phyloP scores from a whole-genome alignment of 2,113 vertebrate species.

The Nycticebus coucang region DNA sequence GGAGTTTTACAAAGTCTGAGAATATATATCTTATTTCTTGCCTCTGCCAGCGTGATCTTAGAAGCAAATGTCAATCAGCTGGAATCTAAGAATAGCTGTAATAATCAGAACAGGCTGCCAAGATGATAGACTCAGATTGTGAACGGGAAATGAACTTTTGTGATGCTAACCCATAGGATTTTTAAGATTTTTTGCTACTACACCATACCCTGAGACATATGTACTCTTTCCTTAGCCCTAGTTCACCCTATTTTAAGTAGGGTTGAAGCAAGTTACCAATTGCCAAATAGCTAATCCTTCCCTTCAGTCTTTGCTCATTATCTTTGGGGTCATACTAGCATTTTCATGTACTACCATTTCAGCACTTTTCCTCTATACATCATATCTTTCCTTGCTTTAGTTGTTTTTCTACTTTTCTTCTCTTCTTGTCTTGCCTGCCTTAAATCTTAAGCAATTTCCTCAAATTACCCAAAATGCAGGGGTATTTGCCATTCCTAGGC shows the following conservation, averaged over 20 bases:
- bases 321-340: neutral
- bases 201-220: neutral
- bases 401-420: neutral
- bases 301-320: neutral
- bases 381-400: neutral
- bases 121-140: neutral
- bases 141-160: neutral
- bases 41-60: neutral
- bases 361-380: neutral
- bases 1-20: conserved; percentile 1
- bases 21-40: neutral
- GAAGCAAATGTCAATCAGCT: neutral
- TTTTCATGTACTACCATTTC: neutral
- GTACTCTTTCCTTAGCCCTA: neutral
- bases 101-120: neutral
- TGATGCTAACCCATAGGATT: neutral
- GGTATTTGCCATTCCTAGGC: neutral
- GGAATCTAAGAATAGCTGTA: neutral
- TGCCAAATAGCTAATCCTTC: neutral
- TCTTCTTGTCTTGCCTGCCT: neutral
- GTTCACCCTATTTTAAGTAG: neutral
- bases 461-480: neutral
- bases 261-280: neutral
- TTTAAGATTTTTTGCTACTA: neutral
- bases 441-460: neutral